phyloP scores from a whole-genome alignment of 1,140 invertebrate genomes.

The Magallana ariakensis region DNA sequence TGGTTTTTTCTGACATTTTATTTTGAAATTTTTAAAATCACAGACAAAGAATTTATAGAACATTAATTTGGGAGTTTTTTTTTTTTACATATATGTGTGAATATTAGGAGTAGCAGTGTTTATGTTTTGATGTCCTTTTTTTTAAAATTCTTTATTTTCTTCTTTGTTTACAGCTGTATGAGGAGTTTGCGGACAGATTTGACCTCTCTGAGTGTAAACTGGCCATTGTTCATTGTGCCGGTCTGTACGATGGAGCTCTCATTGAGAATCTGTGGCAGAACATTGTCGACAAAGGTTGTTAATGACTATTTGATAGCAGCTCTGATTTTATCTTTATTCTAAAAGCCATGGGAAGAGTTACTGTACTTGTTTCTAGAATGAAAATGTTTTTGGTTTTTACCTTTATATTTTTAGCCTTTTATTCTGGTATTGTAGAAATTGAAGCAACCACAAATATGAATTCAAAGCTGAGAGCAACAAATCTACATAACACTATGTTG shows the following conservation, averaged over 20 bases:
- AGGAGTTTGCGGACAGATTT: slow-evolving; percentile 81
- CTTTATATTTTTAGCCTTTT: too few species aligned
- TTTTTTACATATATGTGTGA: too few species aligned
- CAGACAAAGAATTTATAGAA: too few species aligned
- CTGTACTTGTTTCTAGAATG: too few species aligned
- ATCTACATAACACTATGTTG: slow-evolving; percentile 79
- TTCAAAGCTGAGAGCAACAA: slow-evolving; percentile 69
- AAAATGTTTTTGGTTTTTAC: too few species aligned
- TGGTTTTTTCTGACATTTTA: background rate
- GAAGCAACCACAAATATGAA: slow-evolving; percentile 51
- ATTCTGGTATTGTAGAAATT: slow-evolving; percentile 60
- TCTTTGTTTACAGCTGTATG: slow-evolving; percentile 84
- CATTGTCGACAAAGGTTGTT: slow-evolving; percentile 82
- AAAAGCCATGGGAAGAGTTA: background rate
- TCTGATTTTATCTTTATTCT: background rate
- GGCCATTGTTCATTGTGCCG: slow-evolving; percentile 82
- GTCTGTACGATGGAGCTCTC: slow-evolving; percentile 80
- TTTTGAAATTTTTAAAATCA: background rate
- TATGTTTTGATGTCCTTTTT: too few species aligned
- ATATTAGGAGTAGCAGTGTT: too few species aligned
- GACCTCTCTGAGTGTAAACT: slow-evolving; percentile 82
- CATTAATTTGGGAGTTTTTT: too few species aligned
- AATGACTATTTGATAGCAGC: background rate
- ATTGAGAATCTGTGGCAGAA: slow-evolving; percentile 82
- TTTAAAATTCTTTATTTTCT: background rate